These are phyloP conservation scores for Hafferia zeledoni DNA, from an alignment of 2,797 vertebrate genomes.

Conservation along the genomic window DNA sequence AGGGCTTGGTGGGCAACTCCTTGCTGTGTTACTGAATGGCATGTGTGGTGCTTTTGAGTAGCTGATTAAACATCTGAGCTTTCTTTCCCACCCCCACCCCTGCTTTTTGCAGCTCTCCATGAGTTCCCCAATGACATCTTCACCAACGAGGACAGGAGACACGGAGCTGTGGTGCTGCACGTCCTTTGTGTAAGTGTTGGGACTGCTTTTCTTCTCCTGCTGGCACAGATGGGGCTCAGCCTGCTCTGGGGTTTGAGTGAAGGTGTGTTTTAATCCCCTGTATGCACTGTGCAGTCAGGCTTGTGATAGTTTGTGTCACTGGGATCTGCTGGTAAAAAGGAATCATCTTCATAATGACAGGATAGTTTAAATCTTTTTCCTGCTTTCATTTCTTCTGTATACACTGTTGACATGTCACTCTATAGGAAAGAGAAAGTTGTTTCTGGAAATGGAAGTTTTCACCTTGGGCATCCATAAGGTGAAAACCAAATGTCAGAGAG, in stretches of 20 bases:
- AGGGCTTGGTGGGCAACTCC: background rate
- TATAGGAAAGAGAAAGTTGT: background rate
- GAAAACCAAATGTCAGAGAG: background rate
- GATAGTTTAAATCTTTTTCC: background rate
- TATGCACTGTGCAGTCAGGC: background rate
- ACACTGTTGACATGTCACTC: background rate
- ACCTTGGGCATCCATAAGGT: background rate
- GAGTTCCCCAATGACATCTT: conserved; percentile 95
- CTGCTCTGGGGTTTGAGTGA: background rate
- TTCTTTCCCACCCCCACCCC: background rate
- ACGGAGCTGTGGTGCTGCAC: conserved; percentile 91
- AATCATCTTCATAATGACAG: background rate
- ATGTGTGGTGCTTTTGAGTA: background rate
- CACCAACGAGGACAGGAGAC: conserved; percentile 86
- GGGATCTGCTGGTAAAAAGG: background rate
- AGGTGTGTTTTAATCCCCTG: background rate
- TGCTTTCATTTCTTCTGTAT: background rate
- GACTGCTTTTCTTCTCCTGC: background rate
- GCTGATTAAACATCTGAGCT: conserved; percentile 28
- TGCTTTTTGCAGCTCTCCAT: conserved; percentile 84
- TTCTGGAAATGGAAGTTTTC: background rate
- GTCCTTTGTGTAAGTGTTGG: conserved; percentile 91
- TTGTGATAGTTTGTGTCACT: background rate
- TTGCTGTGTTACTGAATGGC: background rate
- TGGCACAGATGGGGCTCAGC: rapidly evolving